phyloP scores from a whole-genome alignment of 2,113 vertebrate genomes.

The Sorex araneus region DNA sequence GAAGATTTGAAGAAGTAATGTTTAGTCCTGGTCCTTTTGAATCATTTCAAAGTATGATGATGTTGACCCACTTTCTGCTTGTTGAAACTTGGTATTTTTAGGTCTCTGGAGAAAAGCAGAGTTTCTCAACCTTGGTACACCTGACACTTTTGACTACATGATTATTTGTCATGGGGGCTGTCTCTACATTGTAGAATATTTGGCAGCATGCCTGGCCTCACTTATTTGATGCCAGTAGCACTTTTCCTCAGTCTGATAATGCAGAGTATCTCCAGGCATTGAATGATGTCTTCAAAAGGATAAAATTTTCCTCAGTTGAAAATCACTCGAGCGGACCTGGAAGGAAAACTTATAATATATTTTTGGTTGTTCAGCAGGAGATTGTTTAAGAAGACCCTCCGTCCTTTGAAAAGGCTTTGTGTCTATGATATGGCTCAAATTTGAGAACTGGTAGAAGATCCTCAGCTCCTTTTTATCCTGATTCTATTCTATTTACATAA shows the following conservation, averaged over 20 bases:
- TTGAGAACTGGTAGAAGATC: neutral
- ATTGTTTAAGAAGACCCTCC: neutral
- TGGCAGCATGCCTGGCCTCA: no score
- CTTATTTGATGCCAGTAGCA: neutral
- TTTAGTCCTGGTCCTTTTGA: neutral
- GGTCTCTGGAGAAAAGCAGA: constrained; percentile 26
- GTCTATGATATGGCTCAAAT: neutral
- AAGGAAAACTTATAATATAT: neutral
- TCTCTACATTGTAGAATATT: no score
- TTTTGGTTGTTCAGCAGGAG: neutral
- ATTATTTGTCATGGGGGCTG: no score
- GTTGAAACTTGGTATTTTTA: neutral
- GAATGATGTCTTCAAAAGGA: neutral
- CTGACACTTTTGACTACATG: neutral
- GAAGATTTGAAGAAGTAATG: neutral
- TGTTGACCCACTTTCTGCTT: neutral
- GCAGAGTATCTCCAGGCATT: neutral
- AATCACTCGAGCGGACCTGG: neutral
- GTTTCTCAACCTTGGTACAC: neutral
- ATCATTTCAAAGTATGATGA: neutral
- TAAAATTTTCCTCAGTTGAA: neutral
- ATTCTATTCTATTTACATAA: neutral
- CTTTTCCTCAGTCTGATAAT: neutral
- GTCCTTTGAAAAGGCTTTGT: neutral
- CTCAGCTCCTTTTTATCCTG: neutral